Evolutionary conservation across 2,113 vertebrate species (phyloP).

Genomic region (Lasiurus cinereus): DNA sequence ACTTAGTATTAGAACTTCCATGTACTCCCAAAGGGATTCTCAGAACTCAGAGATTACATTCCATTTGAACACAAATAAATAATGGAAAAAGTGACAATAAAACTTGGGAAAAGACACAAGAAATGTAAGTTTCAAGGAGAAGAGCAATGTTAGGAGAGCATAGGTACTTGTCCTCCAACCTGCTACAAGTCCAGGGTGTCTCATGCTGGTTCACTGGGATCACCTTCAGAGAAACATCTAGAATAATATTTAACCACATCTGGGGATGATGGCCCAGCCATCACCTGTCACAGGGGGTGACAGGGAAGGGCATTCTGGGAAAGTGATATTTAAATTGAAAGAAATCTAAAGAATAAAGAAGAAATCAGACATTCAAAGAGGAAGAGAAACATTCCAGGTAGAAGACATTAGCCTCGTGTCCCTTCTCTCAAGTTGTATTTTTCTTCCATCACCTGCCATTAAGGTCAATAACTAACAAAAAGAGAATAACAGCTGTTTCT

Average conservation of each 20-base stretch:
- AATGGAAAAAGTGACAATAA: conserved; percentile 8
- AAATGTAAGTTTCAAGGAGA: too few relatives aligned
- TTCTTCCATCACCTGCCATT: not conserved
- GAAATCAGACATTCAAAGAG: not conserved
- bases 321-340: not conserved
- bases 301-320: not conserved
- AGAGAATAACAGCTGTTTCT: not conserved
- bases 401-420: not conserved
- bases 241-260: not conserved
- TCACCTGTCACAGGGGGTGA: not conserved
- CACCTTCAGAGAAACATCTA: not conserved
- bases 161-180: not conserved
- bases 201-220: not conserved
- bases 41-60: not conserved
- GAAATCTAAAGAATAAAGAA: not conserved
- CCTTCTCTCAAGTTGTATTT: not conserved
- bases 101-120: not conserved
- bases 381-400: not conserved
- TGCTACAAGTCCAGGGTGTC: not conserved
- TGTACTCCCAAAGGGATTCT: not conserved
- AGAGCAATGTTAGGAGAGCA: too few relatives aligned
- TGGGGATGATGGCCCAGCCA: not conserved
- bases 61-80: not conserved
- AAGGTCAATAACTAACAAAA: not conserved
- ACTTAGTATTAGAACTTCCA: too few relatives aligned